Evolutionary conservation across 2,888 invertebrate species (phyloP).

Genomic region (Busseola fusca): DNA sequence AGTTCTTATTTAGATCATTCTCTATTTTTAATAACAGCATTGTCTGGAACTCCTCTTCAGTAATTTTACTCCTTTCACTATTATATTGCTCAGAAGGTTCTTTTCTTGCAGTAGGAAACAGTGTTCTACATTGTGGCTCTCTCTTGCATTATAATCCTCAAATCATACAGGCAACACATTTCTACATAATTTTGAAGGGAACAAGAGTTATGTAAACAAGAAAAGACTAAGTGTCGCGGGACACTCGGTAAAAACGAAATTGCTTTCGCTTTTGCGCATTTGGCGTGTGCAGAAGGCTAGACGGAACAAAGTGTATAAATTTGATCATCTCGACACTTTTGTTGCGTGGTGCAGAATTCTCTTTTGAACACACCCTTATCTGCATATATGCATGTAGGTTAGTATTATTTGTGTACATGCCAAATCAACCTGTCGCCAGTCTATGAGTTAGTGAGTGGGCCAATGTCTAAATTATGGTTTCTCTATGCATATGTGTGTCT

Average conservation of each 20-base stretch:
- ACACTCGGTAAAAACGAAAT: not conserved
- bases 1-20: not conserved
- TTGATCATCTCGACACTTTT: not conserved
- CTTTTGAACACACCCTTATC: slow-evolving; percentile 40
- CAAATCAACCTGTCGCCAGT: slow-evolving; percentile 78
- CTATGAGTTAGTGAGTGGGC: slow-evolving; percentile 79
- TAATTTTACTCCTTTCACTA: not conserved
- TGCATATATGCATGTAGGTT: slow-evolving; percentile 61
- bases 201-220: not conserved
- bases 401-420: slow-evolving; percentile 80
- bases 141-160: not conserved
- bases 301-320: not conserved
- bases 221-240: not conserved
- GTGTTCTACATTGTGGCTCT: not conserved
- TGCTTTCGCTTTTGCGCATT: not conserved
- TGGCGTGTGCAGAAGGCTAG: not conserved
- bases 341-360: too few species aligned
- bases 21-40: not conserved
- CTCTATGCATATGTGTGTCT: slow-evolving; percentile 85
- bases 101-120: not conserved
- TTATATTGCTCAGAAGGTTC: not conserved
- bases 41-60: too few species aligned
- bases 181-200: not conserved
- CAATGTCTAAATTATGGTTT: slow-evolving; percentile 85
- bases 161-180: not conserved